Conservation (phyloP, 2,888 invertebrate genomes). For the Gisinianus flammeolus region DNA sequence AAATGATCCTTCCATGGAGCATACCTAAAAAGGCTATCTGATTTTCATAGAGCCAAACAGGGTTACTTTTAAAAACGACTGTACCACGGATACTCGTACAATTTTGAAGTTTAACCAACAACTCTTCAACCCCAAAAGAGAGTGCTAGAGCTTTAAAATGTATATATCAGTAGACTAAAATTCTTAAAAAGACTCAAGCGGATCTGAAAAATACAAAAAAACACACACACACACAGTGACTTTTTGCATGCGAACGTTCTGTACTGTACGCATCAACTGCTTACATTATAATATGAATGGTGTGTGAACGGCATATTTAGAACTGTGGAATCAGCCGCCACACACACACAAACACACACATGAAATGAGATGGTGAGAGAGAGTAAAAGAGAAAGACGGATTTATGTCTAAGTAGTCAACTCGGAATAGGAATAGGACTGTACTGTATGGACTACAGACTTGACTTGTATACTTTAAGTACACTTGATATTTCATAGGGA, state of each 20-base stretch:
- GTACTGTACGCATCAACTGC: neutral
- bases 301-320: neutral
- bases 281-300: neutral
- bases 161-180: neutral
- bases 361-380: neutral
- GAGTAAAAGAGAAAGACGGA: slow-evolving; percentile 24
- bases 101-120: neutral
- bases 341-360: neutral
- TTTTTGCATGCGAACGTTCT: neutral
- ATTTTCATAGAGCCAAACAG: slow-evolving; percentile 26
- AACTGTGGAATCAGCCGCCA: neutral
- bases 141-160: neutral
- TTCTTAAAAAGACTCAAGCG: neutral
- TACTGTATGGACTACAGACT: neutral
- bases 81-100: neutral
- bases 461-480: no score
- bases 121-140: neutral
- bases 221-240: neutral
- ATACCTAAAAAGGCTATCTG: slow-evolving; percentile 29
- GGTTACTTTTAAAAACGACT: slow-evolving; percentile 18
- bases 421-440: neutral
- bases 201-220: neutral
- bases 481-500: no score
- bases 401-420: slow-evolving; percentile 21
- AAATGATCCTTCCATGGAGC: slow-evolving; percentile 17